phyloP scores from a whole-genome alignment of 2,113 vertebrate species.

The Rhinolophus sinicus region DNA sequence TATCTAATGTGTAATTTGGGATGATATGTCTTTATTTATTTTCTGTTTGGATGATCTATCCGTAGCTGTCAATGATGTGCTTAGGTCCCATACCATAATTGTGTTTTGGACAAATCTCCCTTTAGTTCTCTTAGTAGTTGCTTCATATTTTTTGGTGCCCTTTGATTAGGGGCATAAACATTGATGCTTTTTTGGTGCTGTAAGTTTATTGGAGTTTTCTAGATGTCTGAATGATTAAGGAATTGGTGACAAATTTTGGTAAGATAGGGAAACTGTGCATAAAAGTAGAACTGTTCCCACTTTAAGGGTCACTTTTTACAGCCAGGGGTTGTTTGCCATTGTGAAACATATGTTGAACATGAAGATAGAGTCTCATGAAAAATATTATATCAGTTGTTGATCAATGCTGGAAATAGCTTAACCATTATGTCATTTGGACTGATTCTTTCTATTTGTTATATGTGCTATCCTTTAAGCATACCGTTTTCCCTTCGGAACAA shows the following conservation, averaged over 20 bases:
- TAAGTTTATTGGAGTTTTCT: background rate
- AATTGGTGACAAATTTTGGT: background rate
- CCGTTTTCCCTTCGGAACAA: background rate
- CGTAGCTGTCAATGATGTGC: too few species aligned
- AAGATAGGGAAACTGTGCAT: background rate
- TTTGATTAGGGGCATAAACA: too few species aligned
- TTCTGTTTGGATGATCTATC: too few species aligned
- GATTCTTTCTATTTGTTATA: background rate
- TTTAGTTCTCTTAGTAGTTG: too few species aligned
- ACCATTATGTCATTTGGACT: background rate
- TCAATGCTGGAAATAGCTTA: background rate
- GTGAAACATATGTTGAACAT: background rate
- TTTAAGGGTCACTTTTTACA: background rate
- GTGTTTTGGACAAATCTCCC: too few species aligned
- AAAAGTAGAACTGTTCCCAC: background rate
- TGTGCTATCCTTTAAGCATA: background rate
- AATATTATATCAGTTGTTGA: background rate
- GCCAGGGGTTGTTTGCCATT: background rate
- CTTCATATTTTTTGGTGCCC: too few species aligned
- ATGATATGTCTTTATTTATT: too few species aligned
- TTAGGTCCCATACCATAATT: too few species aligned
- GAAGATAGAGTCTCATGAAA: constrained; percentile 1
- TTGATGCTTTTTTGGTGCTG: too few species aligned
- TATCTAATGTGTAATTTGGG: too few species aligned
- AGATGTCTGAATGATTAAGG: background rate